Base-by-base conservation (phyloP, 1,140 invertebrate species). In the Gryon sp. region DNA sequence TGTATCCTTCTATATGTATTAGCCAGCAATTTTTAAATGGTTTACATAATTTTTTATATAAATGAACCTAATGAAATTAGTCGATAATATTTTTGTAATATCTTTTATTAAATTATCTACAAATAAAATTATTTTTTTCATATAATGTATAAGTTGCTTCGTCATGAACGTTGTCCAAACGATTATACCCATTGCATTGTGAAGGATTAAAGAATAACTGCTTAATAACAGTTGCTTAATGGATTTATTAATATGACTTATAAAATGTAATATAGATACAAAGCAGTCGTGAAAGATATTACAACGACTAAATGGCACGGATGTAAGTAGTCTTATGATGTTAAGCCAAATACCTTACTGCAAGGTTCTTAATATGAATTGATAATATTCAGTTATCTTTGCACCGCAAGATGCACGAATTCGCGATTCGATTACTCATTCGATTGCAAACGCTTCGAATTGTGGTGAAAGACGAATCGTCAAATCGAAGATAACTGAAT, bases 221-320 rank as follows among this genome's bases (percentile, higher is more conserved):
- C 1, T 14, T 14, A 12, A 6, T 60, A 72, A 66, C 53, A 77
- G 53, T 83, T 85, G 83, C 85, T 78, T 82, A 76, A 80, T 82
- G 70, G 76, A 75, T 85, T 86, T 84, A 84, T 85, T 80, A 78
- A 59, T 73, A 68, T 78, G 40, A 79, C 69, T 82, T 86, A 85
- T 77, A 86, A 86, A 86, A 86, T 82, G 70, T 82, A 80, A 52
- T 81, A 83, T 80, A 84, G 76, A 78, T 73, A 82, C 60, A 76
- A 82, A 72, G 62, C 65, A 78, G 68, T 50, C 73, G 41, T 55
- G 65, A 74, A 34, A 12, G 48, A 60, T 76, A 8, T 76, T 46
- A 57, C 7, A 8, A 30, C 48, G 55, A 76, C 72, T 34, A 38
- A 12, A 63, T 75, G 65, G 68, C 59, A 81, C 57, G 20, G 57